Evolutionary conservation across 2,888 invertebrate species (phyloP).

Genomic region (Spodoptera littoralis): DNA sequence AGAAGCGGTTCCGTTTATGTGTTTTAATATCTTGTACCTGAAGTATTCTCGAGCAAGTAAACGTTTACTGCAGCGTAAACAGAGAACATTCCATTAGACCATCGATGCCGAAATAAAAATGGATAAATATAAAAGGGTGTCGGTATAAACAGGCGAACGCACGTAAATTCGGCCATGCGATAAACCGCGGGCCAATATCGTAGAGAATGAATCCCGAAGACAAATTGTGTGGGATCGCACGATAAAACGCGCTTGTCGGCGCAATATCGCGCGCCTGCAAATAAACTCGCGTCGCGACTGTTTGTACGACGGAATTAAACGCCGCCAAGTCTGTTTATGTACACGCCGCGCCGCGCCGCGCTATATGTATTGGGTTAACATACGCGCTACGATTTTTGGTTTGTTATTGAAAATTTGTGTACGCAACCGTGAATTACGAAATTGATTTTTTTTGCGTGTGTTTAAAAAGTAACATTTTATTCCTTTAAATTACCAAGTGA

Average conservation of each 20-base stretch:
- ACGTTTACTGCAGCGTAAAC: constrained; percentile 53
- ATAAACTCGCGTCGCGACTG: constrained; percentile 53
- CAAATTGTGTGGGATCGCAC: constrained; percentile 66
- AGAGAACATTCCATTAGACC: constrained; percentile 54
- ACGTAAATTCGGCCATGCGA: constrained; percentile 61
- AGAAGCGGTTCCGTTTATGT: constrained; percentile 26
- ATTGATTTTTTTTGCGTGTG: not conserved
- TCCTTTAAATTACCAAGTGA: too few relatives aligned
- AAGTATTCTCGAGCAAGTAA: constrained; percentile 13
- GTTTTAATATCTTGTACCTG: constrained; percentile 43
- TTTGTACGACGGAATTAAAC: constrained; percentile 56
- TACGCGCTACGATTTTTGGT: constrained; percentile 6
- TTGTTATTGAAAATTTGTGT: constrained; percentile 1
- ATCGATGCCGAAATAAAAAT: constrained; percentile 51
- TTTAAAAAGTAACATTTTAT: too few relatives aligned
- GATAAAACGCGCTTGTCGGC: constrained; percentile 55
- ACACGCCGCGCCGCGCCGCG: not conserved
- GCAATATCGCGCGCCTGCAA: constrained; percentile 57
- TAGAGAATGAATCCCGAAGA: constrained; percentile 65
- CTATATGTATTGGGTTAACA: constrained; percentile 12
- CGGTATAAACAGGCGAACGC: constrained; percentile 60
- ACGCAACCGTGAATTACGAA: not conserved
- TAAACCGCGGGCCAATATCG: constrained; percentile 66
- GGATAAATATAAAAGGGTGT: constrained; percentile 53
- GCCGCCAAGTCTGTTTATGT: constrained; percentile 49